Evolutionary conservation across 2,888 invertebrate species (phyloP), one percentile per base, ranked within the genome.

Genomic region (Metopia argyrocephala): DNA sequence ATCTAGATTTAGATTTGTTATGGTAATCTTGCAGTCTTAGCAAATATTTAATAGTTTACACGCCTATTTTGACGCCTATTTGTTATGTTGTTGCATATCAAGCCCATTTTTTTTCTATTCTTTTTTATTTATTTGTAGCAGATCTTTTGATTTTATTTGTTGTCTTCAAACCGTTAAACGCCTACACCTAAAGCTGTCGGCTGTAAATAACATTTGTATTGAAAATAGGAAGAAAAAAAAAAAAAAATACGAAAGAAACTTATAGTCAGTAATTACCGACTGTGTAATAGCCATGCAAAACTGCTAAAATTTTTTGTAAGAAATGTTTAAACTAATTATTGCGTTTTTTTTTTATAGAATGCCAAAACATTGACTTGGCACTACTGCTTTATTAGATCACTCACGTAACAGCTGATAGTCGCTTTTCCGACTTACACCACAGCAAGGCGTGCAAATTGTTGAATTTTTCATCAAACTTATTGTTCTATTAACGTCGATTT

Each of bases 1-100:
- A 78, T 78, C 81, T 75, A 78, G 78, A 81, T 81, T 78, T 62
- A 66, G 69, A 81, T 81, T 78, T 66, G 81, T 75, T 74, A 75
- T 75, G 78, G 70, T 78, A 78, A 81, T 81, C 76, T 76, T 73
- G 61, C 74, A 75, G 78, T 70, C 62, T 78, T 81, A 71, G 74
- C 78, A 81, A 81, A 81, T 81, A 74, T 81, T 81, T 81, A 81
- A 81, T 70, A 81, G 81, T 81, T 81, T 81, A 74, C 70, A 81
- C 81, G 81, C 81, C 81, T 70, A 74, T 78, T 78, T 81, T 76
- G 76, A 80, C 76, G 81, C 81, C 76, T 81, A 70, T 81, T 81
- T 81, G 74, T 62, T 61, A 66, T 69, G 75, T 76, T 45, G 46
- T 28, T 38, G 21, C 28, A 48, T 59, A 57, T 31, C 46, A 54